Evolutionary conservation across 30 jellyfish, hydroid and myxozoan species (phyloP).

Genomic region (Aurelia aurita): DNA sequence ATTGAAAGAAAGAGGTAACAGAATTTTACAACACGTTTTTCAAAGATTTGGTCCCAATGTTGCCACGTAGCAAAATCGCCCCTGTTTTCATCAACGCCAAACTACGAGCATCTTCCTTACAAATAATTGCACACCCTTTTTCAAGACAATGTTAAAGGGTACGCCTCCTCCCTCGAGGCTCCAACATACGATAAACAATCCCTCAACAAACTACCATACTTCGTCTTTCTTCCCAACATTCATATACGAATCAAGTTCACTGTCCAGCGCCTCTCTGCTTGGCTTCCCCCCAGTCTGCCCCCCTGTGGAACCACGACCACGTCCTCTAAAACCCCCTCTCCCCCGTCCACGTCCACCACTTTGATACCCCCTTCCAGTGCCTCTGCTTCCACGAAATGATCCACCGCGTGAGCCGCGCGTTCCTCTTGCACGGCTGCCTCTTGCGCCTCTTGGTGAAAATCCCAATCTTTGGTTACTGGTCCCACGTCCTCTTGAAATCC

Average conservation of each 20-base stretch:
- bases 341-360: constrained; percentile 33
- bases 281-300: constrained; percentile 8
- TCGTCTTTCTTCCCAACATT: constrained; percentile 47
- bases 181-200: neutral
- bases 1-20: no score
- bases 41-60: no score
- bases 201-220: constrained; percentile 1
- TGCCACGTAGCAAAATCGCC: no score
- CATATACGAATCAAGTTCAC: constrained; percentile 69
- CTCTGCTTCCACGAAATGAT: constrained; percentile 20
- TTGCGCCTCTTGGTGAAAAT: constrained; percentile 27
- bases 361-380: constrained; percentile 14
- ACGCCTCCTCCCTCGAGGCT: no score
- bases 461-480: constrained; percentile 12
- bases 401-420: constrained; percentile 41
- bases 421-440: constrained; percentile 18
- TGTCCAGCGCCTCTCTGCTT: constrained; percentile 59
- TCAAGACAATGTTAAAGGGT: no score
- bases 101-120: no score
- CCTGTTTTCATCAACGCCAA: no score
- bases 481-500: constrained; percentile 15
- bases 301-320: constrained; percentile 47
- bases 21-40: no score
- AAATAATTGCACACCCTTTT: no score
- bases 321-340: constrained; percentile 29